Evolutionary conservation across 2,888 invertebrate species (phyloP), one percentile per base, ranked within the genome.

Genomic region (Melolontha melolontha): DNA sequence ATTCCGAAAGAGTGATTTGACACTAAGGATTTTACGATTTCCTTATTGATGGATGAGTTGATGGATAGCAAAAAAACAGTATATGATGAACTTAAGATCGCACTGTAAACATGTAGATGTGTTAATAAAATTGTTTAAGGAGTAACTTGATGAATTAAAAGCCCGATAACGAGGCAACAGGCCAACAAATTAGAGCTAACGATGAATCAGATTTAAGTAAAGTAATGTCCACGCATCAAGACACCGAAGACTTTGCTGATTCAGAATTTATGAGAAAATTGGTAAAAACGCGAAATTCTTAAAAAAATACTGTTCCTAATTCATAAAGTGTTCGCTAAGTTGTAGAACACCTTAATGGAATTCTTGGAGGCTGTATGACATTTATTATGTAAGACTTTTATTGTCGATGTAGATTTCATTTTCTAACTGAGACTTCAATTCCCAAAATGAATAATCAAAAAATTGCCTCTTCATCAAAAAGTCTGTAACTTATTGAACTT

Each of bases 351-450:
- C 0, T 77, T 78, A 2, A 70, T 72, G 17, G 49, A 71, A 0
- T 80, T 80, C 66, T 63, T 81, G 4, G 66, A 70, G n/a, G n/a
- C n/a, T n/a, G n/a, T n/a, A n/a, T n/a, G n/a, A n/a, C n/a, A n/a
- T n/a, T n/a, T n/a, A n/a, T n/a, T n/a, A n/a, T n/a, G 86, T 88
- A 34, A 93, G 80, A 70, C 87, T 86, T 16, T 85, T 81, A 27
- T 85, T 84, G 66, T 89, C 88, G 6, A 80, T 78, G 5, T 80
- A 82, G 68, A 85, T 83, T 65, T 86, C 85, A 0, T 79, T 71
- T 67, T 88, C 87, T 5, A 89, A 84, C 42, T 68, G 52, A 2
- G 59, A 54, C 40, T 64, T 70, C n/a, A 70, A 14, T 5, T 64
- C 64, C 66, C 66, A 68, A 50, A 68, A 70, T 17, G 75, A 75